Conservation (phyloP, 2,113 vertebrate species). For the Scalopus aquaticus region DNA sequence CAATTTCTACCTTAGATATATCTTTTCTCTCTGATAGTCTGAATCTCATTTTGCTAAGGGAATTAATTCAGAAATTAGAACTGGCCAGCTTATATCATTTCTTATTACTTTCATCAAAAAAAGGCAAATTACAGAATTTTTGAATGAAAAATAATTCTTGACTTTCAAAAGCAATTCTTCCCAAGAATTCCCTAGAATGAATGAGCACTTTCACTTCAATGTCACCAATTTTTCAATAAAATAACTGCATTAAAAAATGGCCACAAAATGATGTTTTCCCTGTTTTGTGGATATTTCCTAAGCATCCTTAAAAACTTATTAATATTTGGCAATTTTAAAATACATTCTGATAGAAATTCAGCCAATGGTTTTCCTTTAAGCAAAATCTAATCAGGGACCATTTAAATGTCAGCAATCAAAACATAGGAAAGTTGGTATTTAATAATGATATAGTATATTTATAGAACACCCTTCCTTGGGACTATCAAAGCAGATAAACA, state of each 20-base stretch:
- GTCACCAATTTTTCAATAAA: not conserved
- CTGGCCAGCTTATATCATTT: not conserved
- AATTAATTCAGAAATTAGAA: conserved; percentile 32
- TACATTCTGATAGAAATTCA: conserved; percentile 46
- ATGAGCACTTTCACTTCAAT: not conserved
- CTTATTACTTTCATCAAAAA: not conserved
- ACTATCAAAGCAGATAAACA: not conserved
- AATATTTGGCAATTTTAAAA: conserved; percentile 53
- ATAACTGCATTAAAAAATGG: conserved; percentile 27
- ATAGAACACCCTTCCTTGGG: not conserved
- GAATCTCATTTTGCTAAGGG: not conserved
- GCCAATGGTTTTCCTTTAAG: conserved; percentile 48
- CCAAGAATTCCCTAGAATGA: no score
- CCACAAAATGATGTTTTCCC: not conserved
- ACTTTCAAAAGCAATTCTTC: not conserved
- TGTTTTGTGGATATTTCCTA: conserved; percentile 15
- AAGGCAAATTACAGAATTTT: not conserved
- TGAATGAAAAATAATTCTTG: not conserved
- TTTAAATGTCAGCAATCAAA: conserved; percentile 56
- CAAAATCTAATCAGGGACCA: conserved; percentile 34
- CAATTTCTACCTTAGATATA: not conserved
- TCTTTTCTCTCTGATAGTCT: not conserved
- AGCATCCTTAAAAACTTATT: conserved; percentile 41
- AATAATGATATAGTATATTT: not conserved
- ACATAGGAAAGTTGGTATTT: conserved; percentile 2